These are phyloP conservation scores for Stictonetta naevosa DNA, from an alignment of 2,113 vertebrate species.

Conservation along the genomic window DNA sequence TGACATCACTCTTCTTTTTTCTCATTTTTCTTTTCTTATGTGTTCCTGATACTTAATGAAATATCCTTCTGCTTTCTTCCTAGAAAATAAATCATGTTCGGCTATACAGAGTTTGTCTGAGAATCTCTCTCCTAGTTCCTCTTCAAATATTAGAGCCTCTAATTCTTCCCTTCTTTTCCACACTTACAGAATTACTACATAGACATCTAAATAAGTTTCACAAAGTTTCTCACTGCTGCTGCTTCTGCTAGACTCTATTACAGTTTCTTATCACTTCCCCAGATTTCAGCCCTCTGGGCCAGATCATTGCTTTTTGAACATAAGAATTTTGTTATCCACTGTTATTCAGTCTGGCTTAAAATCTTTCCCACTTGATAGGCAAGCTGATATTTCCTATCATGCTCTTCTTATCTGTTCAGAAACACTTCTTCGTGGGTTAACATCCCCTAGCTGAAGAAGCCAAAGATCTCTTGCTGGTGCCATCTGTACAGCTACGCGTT, in stretches of 20 bases:
- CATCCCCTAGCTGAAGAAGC: constrained; percentile 24
- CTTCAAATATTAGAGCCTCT: background rate
- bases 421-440: background rate
- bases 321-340: background rate
- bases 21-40: background rate
- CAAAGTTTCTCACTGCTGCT: background rate
- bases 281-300: constrained; percentile 59
- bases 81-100: background rate
- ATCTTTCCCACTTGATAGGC: constrained; percentile 35
- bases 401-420: constrained; percentile 33
- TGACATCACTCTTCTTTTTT: background rate
- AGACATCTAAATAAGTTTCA: background rate
- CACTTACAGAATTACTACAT: accelerated
- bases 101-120: background rate
- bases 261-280: constrained; percentile 34
- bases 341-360: background rate
- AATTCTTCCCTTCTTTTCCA: background rate
- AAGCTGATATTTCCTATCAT: constrained; percentile 21
- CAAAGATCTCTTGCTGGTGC: constrained; percentile 50
- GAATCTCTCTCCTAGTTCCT: background rate
- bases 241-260: background rate
- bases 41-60: background rate
- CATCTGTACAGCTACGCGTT: constrained; percentile 8
- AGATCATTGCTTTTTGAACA: constrained; percentile 17
- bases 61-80: background rate